Evolutionary conservation across 2,797 vertebrate genomes (phyloP), one percentile per base, ranked within the genome.

Genomic region (Paguma larvata): DNA sequence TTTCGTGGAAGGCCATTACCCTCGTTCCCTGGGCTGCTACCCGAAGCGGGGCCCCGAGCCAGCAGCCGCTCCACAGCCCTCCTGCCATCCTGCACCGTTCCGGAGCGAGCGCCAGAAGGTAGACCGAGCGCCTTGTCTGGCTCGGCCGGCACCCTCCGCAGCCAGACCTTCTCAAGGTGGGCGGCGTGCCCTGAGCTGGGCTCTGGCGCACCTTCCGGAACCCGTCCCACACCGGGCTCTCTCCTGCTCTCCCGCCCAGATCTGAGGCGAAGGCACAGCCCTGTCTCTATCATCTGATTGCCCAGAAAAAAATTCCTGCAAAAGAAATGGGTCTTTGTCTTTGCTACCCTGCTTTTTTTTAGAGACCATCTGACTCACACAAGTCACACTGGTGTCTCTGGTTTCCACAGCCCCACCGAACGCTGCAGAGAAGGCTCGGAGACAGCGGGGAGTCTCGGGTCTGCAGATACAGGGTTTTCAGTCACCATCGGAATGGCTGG

Each of bases 171-270:
- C 25, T 6, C 0, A 0, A 59, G 46, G 34, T 23, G 21, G 44
- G 30, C 19, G 10, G 34, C 12, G 3, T 0, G 4, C 19, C 41
- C 3, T 0, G 0, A 10, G 6, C 3, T 2, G 12, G 1, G 0
- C 3, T 23, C 51, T 2, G 14, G 41, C 16, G 2, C 59, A 4
- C 0, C 1, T 4, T 9, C 59, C 67, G 10, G 21, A 2, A 15
- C 44, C 41, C 23, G 13, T 8, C 70, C 21, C 56, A 3, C 21
- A 10, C 21, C 21, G 62, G 19, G 48, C 62, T 1, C 8, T 0
- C 23, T 30, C 30, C 25, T 10, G 1, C 7, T 9, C 53, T 16
- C 34, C 41, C n/a, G 1, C 25, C 70, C 41, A 1, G 53, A 16
- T 5, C 27, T 0, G 12, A 34, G 41, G 27, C 48, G 12, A 14